Conservation (phyloP, 30 jellyfish, hydroid and myxozoan species). For the Aurelia sp. region DNA sequence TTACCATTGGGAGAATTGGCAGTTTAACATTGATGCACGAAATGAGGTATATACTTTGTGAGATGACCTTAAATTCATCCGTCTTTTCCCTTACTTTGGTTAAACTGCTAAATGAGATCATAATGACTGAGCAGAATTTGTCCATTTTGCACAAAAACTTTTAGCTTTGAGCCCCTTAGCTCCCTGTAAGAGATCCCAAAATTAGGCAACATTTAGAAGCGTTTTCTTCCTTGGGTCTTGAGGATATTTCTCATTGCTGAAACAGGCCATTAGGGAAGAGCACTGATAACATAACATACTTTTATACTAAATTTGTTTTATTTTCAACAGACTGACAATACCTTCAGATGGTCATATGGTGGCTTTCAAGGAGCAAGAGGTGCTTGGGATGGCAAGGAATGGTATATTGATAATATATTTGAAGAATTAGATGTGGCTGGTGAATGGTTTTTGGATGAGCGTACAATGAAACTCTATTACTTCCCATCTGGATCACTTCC, state of each 20-base stretch:
- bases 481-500: conserved; percentile 89
- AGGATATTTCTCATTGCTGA: too few species aligned
- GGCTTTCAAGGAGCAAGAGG: conserved; percentile 99
- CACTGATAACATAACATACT: too few species aligned
- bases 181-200: too few species aligned
- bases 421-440: conserved; percentile 96
- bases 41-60: conserved; percentile 68
- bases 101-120: too few species aligned
- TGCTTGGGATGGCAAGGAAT: conserved; percentile 81
- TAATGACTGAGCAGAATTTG: too few species aligned
- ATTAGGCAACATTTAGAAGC: too few species aligned
- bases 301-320: neutral
- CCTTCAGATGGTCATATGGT: conserved; percentile 93
- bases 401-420: conserved; percentile 97
- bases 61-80: too few species aligned
- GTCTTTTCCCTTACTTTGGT: too few species aligned
- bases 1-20: conserved; percentile 99
- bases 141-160: too few species aligned
- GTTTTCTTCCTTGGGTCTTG: too few species aligned
- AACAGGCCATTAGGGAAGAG: too few species aligned
- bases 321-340: conserved; percentile 49
- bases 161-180: too few species aligned
- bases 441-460: conserved; percentile 95
- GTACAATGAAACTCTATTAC: conserved; percentile 73
- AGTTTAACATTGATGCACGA: conserved; percentile 81